Evolutionary conservation across 2,113 vertebrate genomes (phyloP).

Genomic region (Sorex fumeus): DNA sequence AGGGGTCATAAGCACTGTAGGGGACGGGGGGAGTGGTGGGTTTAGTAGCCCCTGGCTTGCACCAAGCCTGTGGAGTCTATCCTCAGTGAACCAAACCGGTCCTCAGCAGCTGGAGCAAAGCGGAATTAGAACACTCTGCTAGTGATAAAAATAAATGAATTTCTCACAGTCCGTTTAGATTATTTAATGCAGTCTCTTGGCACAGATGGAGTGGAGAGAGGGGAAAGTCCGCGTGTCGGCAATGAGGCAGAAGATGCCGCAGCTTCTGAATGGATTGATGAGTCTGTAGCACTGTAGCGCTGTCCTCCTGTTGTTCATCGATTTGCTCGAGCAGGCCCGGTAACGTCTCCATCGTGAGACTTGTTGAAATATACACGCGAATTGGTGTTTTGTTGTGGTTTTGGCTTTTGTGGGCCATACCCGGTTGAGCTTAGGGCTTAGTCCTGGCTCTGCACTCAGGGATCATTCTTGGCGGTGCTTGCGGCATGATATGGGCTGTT

Average conservation of each 20-base stretch:
- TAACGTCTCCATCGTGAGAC: too few species aligned
- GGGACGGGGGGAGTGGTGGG: not conserved
- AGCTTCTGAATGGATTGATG: conserved; percentile 20
- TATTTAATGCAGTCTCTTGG: not conserved
- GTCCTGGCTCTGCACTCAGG: too few species aligned
- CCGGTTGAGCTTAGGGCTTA: too few species aligned
- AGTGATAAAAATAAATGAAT: conserved; percentile 17
- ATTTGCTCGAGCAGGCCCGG: too few species aligned
- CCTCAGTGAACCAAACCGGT: conserved; percentile 1
- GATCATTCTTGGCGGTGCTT: too few species aligned
- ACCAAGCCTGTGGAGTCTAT: too few species aligned
- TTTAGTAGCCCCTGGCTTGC: not conserved
- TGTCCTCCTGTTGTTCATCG: too few species aligned
- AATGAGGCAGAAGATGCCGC: not conserved
- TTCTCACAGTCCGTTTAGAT: not conserved
- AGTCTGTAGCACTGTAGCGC: too few species aligned
- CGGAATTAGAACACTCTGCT: not conserved
- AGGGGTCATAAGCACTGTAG: not conserved
- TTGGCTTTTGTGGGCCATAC: too few species aligned
- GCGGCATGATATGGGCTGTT: not conserved
- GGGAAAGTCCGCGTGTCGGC: not conserved
- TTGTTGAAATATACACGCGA: not conserved
- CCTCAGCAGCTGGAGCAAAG: not conserved
- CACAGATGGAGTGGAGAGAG: not conserved
- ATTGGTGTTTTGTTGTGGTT: not conserved